Evolutionary conservation across 2,888 invertebrate genomes (phyloP).

Genomic region (Thymelicus acteon): DNA sequence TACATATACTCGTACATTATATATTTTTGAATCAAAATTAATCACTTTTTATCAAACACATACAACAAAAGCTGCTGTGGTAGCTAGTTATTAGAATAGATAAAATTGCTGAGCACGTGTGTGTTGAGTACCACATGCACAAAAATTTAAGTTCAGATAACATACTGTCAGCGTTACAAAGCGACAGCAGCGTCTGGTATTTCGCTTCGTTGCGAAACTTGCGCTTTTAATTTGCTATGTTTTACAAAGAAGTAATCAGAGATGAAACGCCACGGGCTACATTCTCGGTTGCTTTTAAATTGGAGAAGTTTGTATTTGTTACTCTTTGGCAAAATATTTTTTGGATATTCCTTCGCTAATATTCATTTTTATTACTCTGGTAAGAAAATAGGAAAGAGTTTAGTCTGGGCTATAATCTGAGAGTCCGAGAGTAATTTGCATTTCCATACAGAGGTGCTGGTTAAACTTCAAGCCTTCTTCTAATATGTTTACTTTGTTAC

Average conservation of each 20-base stretch:
- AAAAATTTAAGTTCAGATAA: too few relatives aligned
- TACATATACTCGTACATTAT: too few relatives aligned
- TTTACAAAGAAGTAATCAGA: slow-evolving; percentile 37
- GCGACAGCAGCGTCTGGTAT: slow-evolving; percentile 15
- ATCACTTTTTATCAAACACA: too few relatives aligned
- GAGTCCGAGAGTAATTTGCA: too few relatives aligned
- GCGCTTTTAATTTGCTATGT: slow-evolving; percentile 33
- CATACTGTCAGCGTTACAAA: slow-evolving; percentile 15
- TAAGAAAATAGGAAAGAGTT: neutral
- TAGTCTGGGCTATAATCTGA: neutral
- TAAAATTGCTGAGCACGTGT: neutral
- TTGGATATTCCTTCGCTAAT: neutral
- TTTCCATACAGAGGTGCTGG: too few relatives aligned
- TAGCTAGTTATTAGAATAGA: too few relatives aligned
- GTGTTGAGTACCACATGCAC: neutral
- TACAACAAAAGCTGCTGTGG: too few relatives aligned
- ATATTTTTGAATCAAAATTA: too few relatives aligned
- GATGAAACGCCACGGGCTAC: slow-evolving; percentile 32
- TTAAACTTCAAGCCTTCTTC: too few relatives aligned
- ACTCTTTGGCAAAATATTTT: slow-evolving; percentile 23
- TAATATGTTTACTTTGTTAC: too few relatives aligned
- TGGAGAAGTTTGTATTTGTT: slow-evolving; percentile 23
- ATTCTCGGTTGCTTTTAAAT: slow-evolving; percentile 32
- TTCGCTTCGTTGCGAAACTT: slow-evolving; percentile 23
- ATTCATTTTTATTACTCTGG: slow-evolving; percentile 4